Conservation (phyloP, 2,797 vertebrate genomes). For the Parambassis ranga region DNA sequence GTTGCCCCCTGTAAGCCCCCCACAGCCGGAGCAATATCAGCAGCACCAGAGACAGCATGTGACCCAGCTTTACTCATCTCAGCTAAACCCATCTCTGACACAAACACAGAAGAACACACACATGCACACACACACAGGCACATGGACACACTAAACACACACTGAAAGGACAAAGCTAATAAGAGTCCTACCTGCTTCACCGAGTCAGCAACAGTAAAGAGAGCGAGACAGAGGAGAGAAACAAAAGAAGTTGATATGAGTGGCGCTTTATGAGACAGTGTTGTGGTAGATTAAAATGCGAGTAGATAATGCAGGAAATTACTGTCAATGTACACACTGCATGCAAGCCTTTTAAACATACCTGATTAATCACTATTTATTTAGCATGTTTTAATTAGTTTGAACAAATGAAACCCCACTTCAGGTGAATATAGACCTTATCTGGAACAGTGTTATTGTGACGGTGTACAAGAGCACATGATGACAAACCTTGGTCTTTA, state of each 20-base stretch:
- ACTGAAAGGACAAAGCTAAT: constrained; percentile 49
- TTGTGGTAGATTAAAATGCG: constrained; percentile 13
- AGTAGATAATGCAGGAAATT: constrained; percentile 24
- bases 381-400: constrained; percentile 41
- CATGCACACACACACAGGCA: constrained; percentile 9
- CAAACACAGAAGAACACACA: constrained; percentile 21
- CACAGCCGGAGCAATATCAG: constrained; percentile 70
- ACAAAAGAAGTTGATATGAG: constrained; percentile 55
- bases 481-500: background rate
- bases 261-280: constrained; percentile 6
- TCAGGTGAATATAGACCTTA: constrained; percentile 12
- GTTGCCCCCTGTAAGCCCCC: constrained; percentile 40
- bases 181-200: constrained; percentile 74
- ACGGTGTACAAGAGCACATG: background rate
- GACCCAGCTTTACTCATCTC: constrained; percentile 73
- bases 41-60: constrained; percentile 66
- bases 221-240: constrained; percentile 39
- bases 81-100: constrained; percentile 58
- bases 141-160: background rate
- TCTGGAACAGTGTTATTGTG: constrained; percentile 3
- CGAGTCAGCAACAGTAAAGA: constrained; percentile 52
- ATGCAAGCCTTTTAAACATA: background rate
- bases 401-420: constrained; percentile 17
- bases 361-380: constrained; percentile 14
- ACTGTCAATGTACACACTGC: background rate